phyloP scores from a whole-genome alignment of 2,113 vertebrate species.

The Nansenia antarctica region DNA sequence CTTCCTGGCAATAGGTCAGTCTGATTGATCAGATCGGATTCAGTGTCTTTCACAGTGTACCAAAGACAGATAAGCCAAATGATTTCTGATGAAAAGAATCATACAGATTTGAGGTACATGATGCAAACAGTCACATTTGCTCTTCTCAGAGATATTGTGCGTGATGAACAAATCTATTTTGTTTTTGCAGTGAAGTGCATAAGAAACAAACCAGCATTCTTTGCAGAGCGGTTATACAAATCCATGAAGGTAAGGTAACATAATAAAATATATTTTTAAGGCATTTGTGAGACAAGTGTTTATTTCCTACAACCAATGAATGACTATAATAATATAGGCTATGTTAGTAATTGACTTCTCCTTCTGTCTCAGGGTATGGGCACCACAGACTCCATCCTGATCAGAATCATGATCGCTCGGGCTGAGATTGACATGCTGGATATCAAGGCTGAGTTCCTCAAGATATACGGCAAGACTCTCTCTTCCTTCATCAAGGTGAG shows the following conservation, averaged over 20 bases:
- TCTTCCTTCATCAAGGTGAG: slow-evolving; percentile 96
- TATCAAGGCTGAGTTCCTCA: slow-evolving; percentile 87
- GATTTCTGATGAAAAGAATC: not conserved
- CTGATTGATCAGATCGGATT: not conserved
- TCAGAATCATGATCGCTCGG: slow-evolving; percentile 93
- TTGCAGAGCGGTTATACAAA: slow-evolving; percentile 92
- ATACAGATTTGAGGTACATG: no score
- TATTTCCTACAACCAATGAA: no score
- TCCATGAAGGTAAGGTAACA: slow-evolving; percentile 92
- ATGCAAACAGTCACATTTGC: no score
- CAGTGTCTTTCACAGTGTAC: not conserved
- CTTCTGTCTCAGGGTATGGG: slow-evolving; percentile 82
- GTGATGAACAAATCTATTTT: not conserved
- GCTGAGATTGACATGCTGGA: slow-evolving; percentile 92
- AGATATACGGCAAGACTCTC: slow-evolving; percentile 89
- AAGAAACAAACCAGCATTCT: slow-evolving; percentile 83
- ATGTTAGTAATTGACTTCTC: not conserved
- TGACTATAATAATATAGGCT: no score
- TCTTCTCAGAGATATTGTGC: no score
- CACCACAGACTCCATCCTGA: slow-evolving; percentile 88
- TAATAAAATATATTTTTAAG: not conserved
- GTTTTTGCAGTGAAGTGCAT: slow-evolving; percentile 84
- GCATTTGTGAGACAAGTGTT: no score
- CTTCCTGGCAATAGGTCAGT: slow-evolving; percentile 90
- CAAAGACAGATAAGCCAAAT: not conserved